Evolutionary conservation across 2,888 invertebrate species (phyloP), one percentile per base, ranked within the genome.

Genomic region (Clivina fossor): DNA sequence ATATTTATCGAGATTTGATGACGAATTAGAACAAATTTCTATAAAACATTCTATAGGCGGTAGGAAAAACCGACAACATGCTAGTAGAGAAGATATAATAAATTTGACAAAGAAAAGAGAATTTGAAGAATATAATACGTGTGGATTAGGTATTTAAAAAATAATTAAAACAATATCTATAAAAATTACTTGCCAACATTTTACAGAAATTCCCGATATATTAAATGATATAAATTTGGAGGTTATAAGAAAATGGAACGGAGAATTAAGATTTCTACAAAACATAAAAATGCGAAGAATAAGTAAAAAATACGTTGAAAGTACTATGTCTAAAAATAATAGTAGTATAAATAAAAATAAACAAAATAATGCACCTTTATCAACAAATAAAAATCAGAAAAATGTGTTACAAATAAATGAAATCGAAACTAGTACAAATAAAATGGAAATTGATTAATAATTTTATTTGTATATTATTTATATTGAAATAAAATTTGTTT

Each of bases 11-110:
- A 74, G 86, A 46, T 88, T 91, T 71, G 83, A 88, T 58, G 86
- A 86, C 37, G 91, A 92, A 72, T 69, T 90, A 28, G 84, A 85
- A 64, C 88, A 90, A 70, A 92, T 93, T 60, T 74, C 78, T 9
- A 73, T 91, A 11, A 90, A 90, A 67, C 86, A 90, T 67, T 86
- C 86, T 0, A 82, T 93, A 24, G 86, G 87, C 0, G 81, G 84
- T 54, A 81, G 90, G 47, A 85, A 83, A 63, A 84, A 82, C 62
- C 78, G 84, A 9, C 92, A 92, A 67, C 90, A 93, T 72, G 88
- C 86, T 0, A 86, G 85, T 61, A 79, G 93, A 57, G 85, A 89
- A 71, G 86, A 89, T 71, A 80, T 87, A 7, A 86, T 93, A 38
- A 83, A 82, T 64, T 83, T 91, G 64, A 89, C 88, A 0, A 78